These are phyloP conservation scores for Caenorhabditis plicata DNA, from an alignment of 2,888 invertebrate species.

Conservation along the genomic window DNA sequence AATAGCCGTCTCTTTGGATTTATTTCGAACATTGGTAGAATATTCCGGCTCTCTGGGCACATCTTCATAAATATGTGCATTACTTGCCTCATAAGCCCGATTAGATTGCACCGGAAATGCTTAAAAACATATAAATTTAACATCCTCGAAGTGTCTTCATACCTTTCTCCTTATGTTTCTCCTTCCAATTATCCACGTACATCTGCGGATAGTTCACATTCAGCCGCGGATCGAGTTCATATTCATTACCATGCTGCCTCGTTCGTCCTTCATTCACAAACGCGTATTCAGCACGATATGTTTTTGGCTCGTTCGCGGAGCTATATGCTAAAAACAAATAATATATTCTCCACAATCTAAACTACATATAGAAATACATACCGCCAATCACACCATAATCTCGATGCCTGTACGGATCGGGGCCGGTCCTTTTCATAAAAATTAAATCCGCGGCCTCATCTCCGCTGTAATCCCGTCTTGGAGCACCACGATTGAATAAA, in stretches of 20 bases:
- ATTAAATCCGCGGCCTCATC: not conserved
- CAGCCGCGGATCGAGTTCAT: conserved; percentile 28
- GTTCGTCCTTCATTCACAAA: conserved; percentile 6
- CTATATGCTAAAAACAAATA: conserved; percentile 9
- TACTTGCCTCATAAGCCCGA: too few relatives aligned
- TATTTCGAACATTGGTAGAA: not conserved
- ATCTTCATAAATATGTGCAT: conserved; percentile 32
- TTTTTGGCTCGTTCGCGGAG: conserved; percentile 2
- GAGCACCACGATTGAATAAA: conserved; percentile 8
- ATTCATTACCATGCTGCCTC: conserved; percentile 24
- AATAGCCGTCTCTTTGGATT: conserved; percentile 29
- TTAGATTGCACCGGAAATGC: too few relatives aligned
- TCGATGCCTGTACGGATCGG: not conserved
- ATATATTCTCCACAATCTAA: not conserved
- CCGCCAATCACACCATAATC: conserved; percentile 21
- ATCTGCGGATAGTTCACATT: conserved; percentile 29
- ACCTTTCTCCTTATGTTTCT: too few relatives aligned
- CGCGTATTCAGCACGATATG: not conserved
- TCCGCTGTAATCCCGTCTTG: conserved; percentile 1
- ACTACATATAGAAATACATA: not conserved
- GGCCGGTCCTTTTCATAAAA: not conserved
- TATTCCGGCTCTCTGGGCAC: conserved; percentile 15
- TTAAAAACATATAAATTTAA: not conserved
- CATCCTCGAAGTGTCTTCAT: not conserved
- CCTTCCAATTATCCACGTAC: conserved; percentile 28